Percentiles rank a stretch among this genome's conserved stretches.
phyloP scores from a whole-genome alignment of 2,888 invertebrate genomes.

The Schizaphis graminum region DNA sequence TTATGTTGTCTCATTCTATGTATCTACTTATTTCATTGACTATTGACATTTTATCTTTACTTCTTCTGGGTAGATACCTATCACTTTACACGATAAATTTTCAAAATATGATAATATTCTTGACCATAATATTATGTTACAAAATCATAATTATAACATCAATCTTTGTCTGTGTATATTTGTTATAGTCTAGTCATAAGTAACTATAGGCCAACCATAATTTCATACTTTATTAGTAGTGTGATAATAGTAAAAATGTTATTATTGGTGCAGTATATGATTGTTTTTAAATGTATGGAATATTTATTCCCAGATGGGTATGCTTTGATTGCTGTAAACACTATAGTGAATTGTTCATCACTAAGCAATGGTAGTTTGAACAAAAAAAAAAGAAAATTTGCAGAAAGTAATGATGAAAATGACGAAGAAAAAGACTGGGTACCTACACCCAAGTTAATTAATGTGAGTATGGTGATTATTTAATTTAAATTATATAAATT shows the following conservation, averaged over 20 bases:
- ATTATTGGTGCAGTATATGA: not conserved
- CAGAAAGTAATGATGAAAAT: constrained; percentile 24
- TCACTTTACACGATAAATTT: not conserved
- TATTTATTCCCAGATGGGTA: constrained; percentile 29
- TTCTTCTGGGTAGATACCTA: not conserved
- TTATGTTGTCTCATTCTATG: not conserved
- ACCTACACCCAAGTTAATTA: not conserved
- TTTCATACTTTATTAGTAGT: not conserved
- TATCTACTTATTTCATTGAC: not conserved
- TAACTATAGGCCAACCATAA: not conserved
- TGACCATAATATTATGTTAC: not conserved
- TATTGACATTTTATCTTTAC: not conserved
- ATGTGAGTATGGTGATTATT: not conserved
- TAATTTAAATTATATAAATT: not conserved
- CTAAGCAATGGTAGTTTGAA: not conserved
- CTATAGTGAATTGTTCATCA: constrained; percentile 20
- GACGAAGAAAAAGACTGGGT: constrained; percentile 32
- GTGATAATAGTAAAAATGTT: not conserved
- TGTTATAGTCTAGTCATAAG: not conserved
- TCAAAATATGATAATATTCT: not conserved
- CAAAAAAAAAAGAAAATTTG: constrained; percentile 45
- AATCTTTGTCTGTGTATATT: not conserved
- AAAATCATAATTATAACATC: not conserved
- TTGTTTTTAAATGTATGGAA: not conserved
- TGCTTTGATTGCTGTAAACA: constrained; percentile 29